phyloP scores from a whole-genome alignment of 2,888 invertebrate genomes.

The Drosophila tripunctata region DNA sequence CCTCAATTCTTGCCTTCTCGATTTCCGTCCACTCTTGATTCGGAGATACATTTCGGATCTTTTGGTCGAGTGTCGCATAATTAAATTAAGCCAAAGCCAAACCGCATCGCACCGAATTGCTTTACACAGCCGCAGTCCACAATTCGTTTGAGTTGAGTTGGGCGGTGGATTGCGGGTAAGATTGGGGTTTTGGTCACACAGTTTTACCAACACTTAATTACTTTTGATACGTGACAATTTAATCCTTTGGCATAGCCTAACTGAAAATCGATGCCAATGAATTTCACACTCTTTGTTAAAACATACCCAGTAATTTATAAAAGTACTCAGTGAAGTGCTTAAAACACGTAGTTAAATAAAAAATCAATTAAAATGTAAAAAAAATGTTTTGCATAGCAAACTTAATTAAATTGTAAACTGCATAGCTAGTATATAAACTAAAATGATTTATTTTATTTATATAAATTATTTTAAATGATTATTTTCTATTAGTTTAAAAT shows the following conservation, averaged over 20 bases:
- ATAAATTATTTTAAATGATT: neutral
- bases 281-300: neutral
- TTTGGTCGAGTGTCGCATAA: slow-evolving; percentile 43
- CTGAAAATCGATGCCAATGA: slow-evolving; percentile 40
- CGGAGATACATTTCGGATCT: slow-evolving; percentile 29
- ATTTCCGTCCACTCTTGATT: slow-evolving; percentile 1
- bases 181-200: slow-evolving; percentile 39
- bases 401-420: no score
- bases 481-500: no score
- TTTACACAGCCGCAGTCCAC: slow-evolving; percentile 31
- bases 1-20: neutral
- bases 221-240: slow-evolving; percentile 70
- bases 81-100: slow-evolving; percentile 63
- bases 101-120: slow-evolving; percentile 45
- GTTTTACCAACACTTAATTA: slow-evolving; percentile 59
- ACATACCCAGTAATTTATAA: slow-evolving; percentile 5
- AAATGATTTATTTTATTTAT: no score
- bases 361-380: no score
- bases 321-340: no score
- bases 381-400: no score
- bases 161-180: slow-evolving; percentile 5
- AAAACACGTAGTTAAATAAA: no score
- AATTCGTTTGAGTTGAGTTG: neutral
- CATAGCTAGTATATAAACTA: no score
- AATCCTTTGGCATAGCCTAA: slow-evolving; percentile 48